A percentile compares a stretch with the other conserved stretches of the same genome.
Conservation (phyloP, 2,113 vertebrate genomes). For the Sylvia atricapilla region DNA sequence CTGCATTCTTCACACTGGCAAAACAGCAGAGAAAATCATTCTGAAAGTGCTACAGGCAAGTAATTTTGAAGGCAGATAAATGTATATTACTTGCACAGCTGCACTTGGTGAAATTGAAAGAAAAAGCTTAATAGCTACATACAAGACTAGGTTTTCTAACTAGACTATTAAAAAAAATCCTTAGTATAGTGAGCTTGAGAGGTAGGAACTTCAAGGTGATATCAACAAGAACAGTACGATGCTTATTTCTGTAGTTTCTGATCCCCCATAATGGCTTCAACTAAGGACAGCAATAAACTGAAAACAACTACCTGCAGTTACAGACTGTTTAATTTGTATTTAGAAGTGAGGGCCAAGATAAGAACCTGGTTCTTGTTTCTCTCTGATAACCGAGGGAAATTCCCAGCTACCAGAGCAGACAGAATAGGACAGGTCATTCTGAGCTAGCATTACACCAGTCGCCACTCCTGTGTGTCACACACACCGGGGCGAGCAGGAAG, state of each 20-base stretch:
- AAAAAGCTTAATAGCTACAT: neutral
- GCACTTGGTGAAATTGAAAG: neutral
- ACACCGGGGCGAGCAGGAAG: neutral
- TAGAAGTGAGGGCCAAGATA: neutral
- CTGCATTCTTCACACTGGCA: neutral
- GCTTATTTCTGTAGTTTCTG: neutral
- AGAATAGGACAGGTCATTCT: fast-evolving
- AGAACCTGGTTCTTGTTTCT: neutral
- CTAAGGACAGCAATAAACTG: neutral
- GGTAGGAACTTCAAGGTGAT: neutral
- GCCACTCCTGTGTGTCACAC: neutral
- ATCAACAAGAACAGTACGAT: neutral
- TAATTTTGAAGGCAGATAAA: neutral
- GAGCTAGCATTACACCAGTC: fast-evolving
- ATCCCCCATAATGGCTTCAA: neutral
- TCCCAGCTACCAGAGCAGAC: neutral
- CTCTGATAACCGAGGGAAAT: neutral
- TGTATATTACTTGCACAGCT: neutral
- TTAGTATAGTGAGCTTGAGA: neutral
- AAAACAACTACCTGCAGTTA: neutral
- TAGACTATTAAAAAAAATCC: neutral
- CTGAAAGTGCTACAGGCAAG: neutral
- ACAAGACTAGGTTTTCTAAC: neutral
- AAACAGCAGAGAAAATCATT: neutral
- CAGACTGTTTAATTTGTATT: neutral